Base-by-base conservation (phyloP, 2,888 invertebrate species). In the Petrolisthes cinctipes region DNA sequence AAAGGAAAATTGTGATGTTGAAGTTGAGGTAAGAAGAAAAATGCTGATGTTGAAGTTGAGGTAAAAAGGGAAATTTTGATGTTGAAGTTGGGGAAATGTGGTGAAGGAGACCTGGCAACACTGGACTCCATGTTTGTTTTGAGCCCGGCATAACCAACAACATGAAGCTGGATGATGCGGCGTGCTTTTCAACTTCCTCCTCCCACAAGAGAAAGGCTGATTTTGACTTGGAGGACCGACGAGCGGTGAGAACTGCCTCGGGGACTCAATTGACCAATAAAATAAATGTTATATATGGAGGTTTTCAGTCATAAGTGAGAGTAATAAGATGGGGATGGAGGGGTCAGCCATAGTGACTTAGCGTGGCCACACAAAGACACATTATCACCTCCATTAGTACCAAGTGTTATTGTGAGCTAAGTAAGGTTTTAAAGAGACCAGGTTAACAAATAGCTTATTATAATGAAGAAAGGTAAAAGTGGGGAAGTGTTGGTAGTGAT, bases 121-220 rank as follows among this genome's bases (percentile, higher is more conserved):
- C 66, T 78, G 84, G 78, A 76, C 23, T 68, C 9, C 23, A 56
- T 86, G 86, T 86, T 81, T 86, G 86, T 86, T 86, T 86, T 86
- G 86, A 81, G 68, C 85, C 85, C 85, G 85, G 85, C 80, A 37
- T 37, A 37, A 37, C 37, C 37, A 68, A 51, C 85, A 79, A 66
- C 80, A 86, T 86, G 86, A 86, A 86, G 86, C 86, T 86, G 73
- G 86, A 86, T 75, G 86, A 86, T 81, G 86, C 86, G 73, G 86
- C 86, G 81, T 81, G 81, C 81, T 86, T 86, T 73, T 86, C 86
- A 51, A 86, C 86, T 23, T 86, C 81, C 4, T 81, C 71, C 6
- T 68, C 73, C 9, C 80, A 81, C 81, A 86, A 86, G 75, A 86
- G 86, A 86, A 86, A 86, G 71, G 66, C 23, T 37, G 81, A 71